phyloP scores from a whole-genome alignment of 2,113 vertebrate species.

The Caranx melampygus region DNA sequence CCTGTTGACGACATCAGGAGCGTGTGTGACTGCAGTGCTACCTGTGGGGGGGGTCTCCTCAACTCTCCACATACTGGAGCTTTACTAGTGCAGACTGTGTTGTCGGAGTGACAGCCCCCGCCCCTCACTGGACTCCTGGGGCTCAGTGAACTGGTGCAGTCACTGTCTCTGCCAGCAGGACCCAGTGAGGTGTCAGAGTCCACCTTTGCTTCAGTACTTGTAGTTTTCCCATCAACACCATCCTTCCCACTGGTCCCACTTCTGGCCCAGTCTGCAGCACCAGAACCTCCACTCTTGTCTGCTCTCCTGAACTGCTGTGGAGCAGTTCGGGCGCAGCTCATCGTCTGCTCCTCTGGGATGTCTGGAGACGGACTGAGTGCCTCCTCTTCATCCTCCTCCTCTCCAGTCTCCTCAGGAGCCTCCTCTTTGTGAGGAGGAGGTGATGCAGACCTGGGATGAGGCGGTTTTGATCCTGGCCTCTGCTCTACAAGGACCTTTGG shows the following conservation, averaged over 20 bases:
- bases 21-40: neutral
- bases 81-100: constrained; percentile 7
- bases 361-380: neutral
- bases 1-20: neutral
- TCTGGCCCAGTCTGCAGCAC: neutral
- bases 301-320: constrained; percentile 60
- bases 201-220: neutral
- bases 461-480: constrained; percentile 65
- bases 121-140: neutral
- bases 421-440: constrained; percentile 46
- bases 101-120: neutral
- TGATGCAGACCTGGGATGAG: constrained; percentile 16
- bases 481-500: constrained; percentile 81
- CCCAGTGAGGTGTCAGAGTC: neutral
- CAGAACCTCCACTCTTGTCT: constrained; percentile 1
- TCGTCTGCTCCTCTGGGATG: constrained; percentile 73
- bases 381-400: constrained; percentile 13
- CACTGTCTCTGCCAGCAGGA: constrained; percentile 11
- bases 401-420: constrained; percentile 47
- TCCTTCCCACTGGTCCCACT: neutral
- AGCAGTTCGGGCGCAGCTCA: constrained; percentile 80
- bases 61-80: constrained; percentile 2
- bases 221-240: neutral
- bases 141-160: neutral
- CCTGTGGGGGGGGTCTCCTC: neutral